Evolutionary conservation across 2,113 vertebrate species (phyloP), one percentile per base, ranked within the genome.

Genomic region (Leptosomus discolor): DNA sequence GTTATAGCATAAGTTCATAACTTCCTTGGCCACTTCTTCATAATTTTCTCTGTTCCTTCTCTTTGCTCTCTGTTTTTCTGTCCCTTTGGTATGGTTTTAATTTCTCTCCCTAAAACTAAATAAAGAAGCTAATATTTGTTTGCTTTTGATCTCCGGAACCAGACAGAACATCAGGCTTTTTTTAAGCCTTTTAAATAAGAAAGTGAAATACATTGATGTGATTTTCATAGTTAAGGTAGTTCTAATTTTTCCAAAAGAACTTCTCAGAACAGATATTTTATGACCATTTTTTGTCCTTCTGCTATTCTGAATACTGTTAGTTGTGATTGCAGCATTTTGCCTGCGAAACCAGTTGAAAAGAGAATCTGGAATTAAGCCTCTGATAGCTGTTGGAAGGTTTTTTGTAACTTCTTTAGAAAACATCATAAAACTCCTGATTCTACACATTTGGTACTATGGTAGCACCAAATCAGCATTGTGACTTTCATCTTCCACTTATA

Each of bases 271-370:
- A 34, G 3, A 17, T 41, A 63, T 70, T 32, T 89, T 53, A 63
- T 45, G 4, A 21, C 1, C 2, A 6, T 39, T 79, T 39, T 74
- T 80, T 64, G 12, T 82, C 15, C 7, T 60, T 0, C 0, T 74
- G 20, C 9, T 61, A 6, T 65, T 83, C 51, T 61, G 12, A 67
- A 61, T 69, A 27, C 8, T 65, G 4, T 61, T 74, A 3, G 23
- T 56, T 54, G 30, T 26, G 30, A 64, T 36, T 78, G 8, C n/a
- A n/a, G 17, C 3, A 24, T 81, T 92, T 85, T 80, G 13, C 1
- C 11, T 23, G 50, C 14, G 43, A 88, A 85, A 14, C 2, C 34
- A 65, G 6, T 22, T 91, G 34, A 75, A 51, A 26, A 61, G 10
- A 74, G 7, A 74, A 15, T 43, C 61, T 69, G 4, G 32, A 70